Evolutionary conservation across 2,797 vertebrate species (phyloP).

Genomic region (Brachymystax lenok): DNA sequence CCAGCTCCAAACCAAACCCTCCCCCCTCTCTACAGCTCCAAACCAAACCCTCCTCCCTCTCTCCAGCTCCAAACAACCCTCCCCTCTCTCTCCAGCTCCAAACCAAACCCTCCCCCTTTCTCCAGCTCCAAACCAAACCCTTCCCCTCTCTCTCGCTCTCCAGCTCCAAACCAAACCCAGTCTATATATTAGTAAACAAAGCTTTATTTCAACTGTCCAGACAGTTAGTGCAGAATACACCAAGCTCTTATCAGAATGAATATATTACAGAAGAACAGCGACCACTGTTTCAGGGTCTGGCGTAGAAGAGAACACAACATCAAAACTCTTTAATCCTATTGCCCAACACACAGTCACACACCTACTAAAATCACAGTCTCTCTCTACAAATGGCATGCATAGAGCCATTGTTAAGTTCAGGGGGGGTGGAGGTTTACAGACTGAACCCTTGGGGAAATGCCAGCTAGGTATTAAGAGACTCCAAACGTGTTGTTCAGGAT

Average conservation of each 20-base stretch:
- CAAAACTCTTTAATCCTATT: constrained; percentile 26
- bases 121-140: not conserved
- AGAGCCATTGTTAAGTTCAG: constrained; percentile 28
- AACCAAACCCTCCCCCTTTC: not conserved
- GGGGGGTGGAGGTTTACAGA: constrained; percentile 5
- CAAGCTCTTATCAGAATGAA: constrained; percentile 31
- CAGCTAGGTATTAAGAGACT: not conserved
- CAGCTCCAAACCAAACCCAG: not conserved
- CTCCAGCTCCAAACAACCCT: not conserved
- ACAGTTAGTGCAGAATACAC: constrained; percentile 55
- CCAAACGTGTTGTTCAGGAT: not conserved
- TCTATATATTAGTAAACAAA: constrained; percentile 55
- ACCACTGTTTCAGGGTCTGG: constrained; percentile 14
- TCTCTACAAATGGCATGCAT: constrained; percentile 9
- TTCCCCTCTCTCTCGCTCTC: not conserved
- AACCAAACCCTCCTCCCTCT: not conserved
- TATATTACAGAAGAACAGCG: constrained; percentile 54
- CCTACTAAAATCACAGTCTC: constrained; percentile 18
- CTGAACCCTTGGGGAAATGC: not conserved
- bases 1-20: not conserved
- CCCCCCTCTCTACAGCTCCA: no score
- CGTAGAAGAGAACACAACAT: constrained; percentile 21
- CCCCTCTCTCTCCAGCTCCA: not conserved
- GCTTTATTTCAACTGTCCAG: constrained; percentile 71
- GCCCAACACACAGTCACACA: constrained; percentile 31